A percentile compares a stretch with the other conserved stretches of the same genome.
phyloP scores from a whole-genome alignment of 2,113 vertebrate genomes.

The Gobiocypris rarus region DNA sequence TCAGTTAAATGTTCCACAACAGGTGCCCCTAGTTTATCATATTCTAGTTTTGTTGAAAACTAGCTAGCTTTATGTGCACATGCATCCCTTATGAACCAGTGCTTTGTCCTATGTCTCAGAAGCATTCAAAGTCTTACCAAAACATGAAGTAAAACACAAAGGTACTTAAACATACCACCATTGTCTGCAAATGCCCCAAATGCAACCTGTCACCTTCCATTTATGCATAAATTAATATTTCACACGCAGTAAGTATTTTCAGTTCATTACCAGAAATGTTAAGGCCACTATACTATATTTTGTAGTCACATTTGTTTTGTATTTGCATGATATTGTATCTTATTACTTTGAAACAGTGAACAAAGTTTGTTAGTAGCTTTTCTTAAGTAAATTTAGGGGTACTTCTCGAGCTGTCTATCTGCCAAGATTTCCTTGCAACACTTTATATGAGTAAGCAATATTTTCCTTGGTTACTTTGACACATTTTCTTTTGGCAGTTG shows the following conservation, averaged over 20 bases:
- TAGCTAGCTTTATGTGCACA: slow-evolving; percentile 42
- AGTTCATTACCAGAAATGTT: slow-evolving; percentile 1
- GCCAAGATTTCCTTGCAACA: background rate
- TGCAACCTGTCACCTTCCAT: slow-evolving; percentile 53
- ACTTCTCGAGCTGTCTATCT: background rate
- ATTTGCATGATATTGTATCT: slow-evolving; percentile 15
- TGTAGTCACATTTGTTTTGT: background rate
- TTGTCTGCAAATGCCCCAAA: slow-evolving; percentile 59
- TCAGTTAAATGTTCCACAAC: background rate
- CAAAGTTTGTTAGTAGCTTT: background rate
- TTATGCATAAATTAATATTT: slow-evolving; percentile 51
- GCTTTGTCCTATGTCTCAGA: slow-evolving; percentile 76
- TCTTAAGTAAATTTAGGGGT: background rate
- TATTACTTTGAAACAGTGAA: background rate
- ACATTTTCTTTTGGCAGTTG: background rate
- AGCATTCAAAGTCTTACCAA: slow-evolving; percentile 75
- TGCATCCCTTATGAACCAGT: slow-evolving; percentile 63
- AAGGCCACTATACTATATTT: background rate
- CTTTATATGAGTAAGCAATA: background rate
- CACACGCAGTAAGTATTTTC: slow-evolving; percentile 77
- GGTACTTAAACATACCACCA: slow-evolving; percentile 62
- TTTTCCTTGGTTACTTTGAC: background rate
- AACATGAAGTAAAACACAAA: slow-evolving; percentile 71
- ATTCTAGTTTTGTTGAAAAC: background rate
- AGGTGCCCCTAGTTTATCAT: background rate